Evolutionary conservation across 2,113 vertebrate genomes (phyloP).

Genomic region (Cacatua alba): DNA sequence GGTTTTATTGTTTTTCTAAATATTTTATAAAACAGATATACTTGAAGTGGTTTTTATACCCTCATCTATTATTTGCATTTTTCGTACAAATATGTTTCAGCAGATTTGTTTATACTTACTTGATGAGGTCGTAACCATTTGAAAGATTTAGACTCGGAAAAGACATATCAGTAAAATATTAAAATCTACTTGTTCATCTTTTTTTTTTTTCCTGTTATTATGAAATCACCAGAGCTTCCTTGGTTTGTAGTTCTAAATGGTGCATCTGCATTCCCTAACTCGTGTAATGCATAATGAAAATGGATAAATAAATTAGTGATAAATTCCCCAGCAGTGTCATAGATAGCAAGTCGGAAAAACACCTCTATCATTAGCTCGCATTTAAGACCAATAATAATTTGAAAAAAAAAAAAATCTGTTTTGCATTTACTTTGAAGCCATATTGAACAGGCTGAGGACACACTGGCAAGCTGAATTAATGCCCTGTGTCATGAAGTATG

Average conservation of each 20-base stretch:
- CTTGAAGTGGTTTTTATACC: not conserved
- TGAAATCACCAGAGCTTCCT: not conserved
- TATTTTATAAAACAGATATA: not conserved
- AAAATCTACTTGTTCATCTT: not conserved
- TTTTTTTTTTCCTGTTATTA: not conserved
- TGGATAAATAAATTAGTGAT: not conserved
- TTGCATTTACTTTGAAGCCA: not conserved
- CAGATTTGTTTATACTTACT: not conserved
- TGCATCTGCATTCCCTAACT: not conserved
- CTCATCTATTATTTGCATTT: not conserved
- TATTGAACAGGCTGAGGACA: not conserved
- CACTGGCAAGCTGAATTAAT: not conserved
- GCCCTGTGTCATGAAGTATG: not conserved
- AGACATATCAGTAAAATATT: not conserved
- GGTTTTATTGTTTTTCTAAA: not conserved
- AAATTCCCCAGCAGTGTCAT: not conserved
- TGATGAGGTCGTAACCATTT: not conserved
- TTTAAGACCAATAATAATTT: not conserved
- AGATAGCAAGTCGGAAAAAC: not conserved
- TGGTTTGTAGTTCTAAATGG: not conserved
- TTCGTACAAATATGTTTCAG: not conserved
- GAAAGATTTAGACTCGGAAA: not conserved
- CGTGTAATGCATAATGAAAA: not conserved
- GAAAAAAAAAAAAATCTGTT: not conserved
- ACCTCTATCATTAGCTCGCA: not conserved